Base-by-base conservation (phyloP, 2,888 invertebrate species). In the Geophilus truncorum region DNA sequence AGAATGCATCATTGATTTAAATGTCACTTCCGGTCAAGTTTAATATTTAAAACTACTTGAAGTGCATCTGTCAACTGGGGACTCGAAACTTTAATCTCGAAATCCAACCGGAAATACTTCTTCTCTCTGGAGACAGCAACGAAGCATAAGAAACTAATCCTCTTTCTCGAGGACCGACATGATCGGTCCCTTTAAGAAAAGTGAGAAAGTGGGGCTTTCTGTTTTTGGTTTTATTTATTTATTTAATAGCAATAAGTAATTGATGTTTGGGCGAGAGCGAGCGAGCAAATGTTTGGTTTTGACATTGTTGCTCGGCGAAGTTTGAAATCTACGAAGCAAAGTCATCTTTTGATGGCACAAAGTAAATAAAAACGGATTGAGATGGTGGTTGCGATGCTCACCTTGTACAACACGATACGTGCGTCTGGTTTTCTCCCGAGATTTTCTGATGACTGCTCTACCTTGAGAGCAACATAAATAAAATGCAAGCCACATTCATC, bases 381-480 rank as follows among this genome's bases (percentile, higher is more conserved):
- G 62, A 21, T 15, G 62, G 23, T 23, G 62, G 62, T 62, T 62
- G 62, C 28, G 62, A 62, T 62, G 62, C 62, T 62, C 62, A 62
- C 62, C 62, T 62, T 62, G 62, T 62, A 62, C 62, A 62, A 62
- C 25, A 62, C 62, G 62, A 62, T 62, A 62, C 62, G 62, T 62
- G 62, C 28, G 23, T 28, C 25, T 28, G 62, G 62, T 62, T 62
- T 62, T 25, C 62, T 62, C 62, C 23, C 28, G 62, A 62, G 62
- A 62, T 62, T 62, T 62, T 62, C 62, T 62, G 62, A 62, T 62
- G 62, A 62, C 62, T 62, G 28, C 62, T 62, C 25, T 23, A 62
- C 62, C 62, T 62, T 62, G 62, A 62, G 62, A 62, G 62, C 25
- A 25, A 62, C 62, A 62, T 62, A 62, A 62, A 62, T 62, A 62